Evolutionary conservation across 2,113 vertebrate genomes (phyloP), one percentile per base, ranked within the genome.

Genomic region (Cygnus atratus): DNA sequence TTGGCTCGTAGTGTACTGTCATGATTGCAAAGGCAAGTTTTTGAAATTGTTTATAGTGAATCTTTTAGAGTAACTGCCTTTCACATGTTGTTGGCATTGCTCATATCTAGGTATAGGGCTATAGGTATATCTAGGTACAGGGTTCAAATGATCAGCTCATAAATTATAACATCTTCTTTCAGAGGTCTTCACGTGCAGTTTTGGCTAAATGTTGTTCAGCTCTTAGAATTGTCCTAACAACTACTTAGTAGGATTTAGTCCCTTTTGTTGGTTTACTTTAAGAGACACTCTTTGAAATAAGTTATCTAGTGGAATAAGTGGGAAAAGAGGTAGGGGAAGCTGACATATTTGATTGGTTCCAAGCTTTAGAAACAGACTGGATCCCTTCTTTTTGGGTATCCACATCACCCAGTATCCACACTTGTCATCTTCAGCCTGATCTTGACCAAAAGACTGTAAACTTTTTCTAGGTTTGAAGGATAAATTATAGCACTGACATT

Each of bases 231-330:
- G 43, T 54, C 7, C 28, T 28, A 74, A 54, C 43, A 85, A 13
- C 18, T 48, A 15, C 15, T 33, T 10, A 35, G 41, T 11, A 73
- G 26, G 33, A 67, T 35, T 87, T 62, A 62, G 7, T n/a, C 6
- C 18, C 29, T n/a, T 91, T 52, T 57, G 15, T 39, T 35, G 63
- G 35, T 35, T 63, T 57, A 54, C 7, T 35, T 79, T 55, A 50
- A 63, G 52, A 19, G 7, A 43, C 4, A 31, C 7, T 41, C 55
- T 74, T 79, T 41, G 28, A 71, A 74, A 66, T 19, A 66, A 4
- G 2, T 29, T 9, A 55, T 41, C 4, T 63, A 81, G 48, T 0
- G 1, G 10, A 84, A 22, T 24, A 7, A 41, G 6, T 11, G 5
- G 1, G 3, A 17, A 17, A 84, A 43, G 3, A 73, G 8, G 4